Conservation (phyloP, 2,797 vertebrate species). For the Lerista edwardsae region DNA sequence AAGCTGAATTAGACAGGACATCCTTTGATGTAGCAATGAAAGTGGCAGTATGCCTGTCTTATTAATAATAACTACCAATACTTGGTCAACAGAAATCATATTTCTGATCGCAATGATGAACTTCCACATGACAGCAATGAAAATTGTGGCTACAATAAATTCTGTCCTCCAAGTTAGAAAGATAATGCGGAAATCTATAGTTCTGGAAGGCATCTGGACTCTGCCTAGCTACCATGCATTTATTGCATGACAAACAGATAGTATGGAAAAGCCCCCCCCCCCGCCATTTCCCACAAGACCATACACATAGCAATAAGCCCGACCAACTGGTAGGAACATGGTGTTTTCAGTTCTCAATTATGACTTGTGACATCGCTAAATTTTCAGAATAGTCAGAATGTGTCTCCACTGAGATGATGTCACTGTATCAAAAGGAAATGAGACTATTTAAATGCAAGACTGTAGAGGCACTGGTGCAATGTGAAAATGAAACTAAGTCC, state of each 20-base stretch:
- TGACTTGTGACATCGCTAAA: constrained; percentile 39
- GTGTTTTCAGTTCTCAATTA: constrained; percentile 15
- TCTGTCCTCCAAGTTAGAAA: not conserved
- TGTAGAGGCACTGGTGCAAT: constrained; percentile 38
- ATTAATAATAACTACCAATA: not conserved
- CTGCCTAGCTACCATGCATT: not conserved
- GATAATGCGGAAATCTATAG: not conserved
- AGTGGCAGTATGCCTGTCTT: not conserved
- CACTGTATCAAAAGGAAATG: constrained; percentile 66
- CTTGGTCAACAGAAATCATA: not conserved
- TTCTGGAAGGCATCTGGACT: not conserved
- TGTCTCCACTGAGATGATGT: constrained; percentile 51
- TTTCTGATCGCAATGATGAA: not conserved
- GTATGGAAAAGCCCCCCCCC: not conserved
- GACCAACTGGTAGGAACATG: constrained; percentile 21
- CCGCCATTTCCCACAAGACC: not conserved
- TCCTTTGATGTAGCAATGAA: not conserved
- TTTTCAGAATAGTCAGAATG: constrained; percentile 45
- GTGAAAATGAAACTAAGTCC: constrained; percentile 69
- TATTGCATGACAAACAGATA: not conserved
- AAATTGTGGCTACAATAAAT: not conserved
- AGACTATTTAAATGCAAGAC: constrained; percentile 75
- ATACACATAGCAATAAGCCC: constrained; percentile 19
- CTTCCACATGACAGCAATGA: not conserved
- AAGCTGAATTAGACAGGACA: too few relatives aligned